Conservation (phyloP, 92 coral and sea anemone species). For the Anthopleura xanthogrammica region DNA sequence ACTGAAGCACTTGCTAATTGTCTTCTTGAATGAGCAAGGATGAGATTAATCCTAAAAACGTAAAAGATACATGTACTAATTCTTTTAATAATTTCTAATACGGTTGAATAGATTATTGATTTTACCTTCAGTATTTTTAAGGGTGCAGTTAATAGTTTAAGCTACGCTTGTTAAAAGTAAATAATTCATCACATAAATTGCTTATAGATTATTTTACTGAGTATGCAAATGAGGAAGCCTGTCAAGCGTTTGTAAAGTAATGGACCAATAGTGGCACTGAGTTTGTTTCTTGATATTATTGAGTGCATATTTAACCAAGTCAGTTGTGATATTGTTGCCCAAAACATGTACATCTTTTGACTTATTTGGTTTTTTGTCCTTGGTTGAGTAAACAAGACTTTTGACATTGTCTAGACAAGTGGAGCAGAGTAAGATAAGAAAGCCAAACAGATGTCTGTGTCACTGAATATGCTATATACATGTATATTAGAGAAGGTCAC, state of each 20-base stretch:
- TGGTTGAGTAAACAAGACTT: not conserved
- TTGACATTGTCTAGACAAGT: not conserved
- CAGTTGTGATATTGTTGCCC: not conserved
- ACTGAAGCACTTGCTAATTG: not conserved
- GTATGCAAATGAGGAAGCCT: not conserved
- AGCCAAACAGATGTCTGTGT: not conserved
- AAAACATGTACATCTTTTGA: not conserved
- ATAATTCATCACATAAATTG: not conserved
- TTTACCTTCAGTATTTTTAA: not conserved
- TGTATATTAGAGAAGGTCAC: no score
- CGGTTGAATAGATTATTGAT: not conserved
- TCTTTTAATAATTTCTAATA: not conserved
- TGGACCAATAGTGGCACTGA: not conserved
- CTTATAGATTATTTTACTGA: not conserved
- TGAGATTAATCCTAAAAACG: not conserved
- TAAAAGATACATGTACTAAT: not conserved
- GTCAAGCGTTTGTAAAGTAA: not conserved
- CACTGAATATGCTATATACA: no score
- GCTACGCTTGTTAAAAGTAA: not conserved
- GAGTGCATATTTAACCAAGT: not conserved
- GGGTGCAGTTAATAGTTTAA: not conserved
- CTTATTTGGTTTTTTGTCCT: not conserved
- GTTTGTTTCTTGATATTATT: not conserved
- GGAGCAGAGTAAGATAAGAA: not conserved
- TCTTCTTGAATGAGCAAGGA: not conserved